Percentiles rank a stretch among this genome's conserved stretches.
phyloP scores from a whole-genome alignment of 2,888 invertebrate species.

The Ceramica pisi region DNA sequence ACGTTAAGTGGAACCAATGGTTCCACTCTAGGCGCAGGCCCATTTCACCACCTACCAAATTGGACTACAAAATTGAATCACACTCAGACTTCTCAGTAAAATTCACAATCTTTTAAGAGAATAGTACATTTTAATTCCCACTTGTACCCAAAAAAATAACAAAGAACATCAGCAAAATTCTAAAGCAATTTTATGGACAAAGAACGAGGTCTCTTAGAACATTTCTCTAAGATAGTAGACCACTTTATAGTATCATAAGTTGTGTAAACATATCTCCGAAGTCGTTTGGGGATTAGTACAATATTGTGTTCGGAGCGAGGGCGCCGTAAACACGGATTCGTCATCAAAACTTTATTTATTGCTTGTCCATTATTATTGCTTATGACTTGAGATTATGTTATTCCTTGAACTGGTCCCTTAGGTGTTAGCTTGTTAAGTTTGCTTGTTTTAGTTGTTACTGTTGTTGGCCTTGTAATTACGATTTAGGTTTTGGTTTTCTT shows the following conservation, averaged over 20 bases:
- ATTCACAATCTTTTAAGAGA: slow-evolving; percentile 4
- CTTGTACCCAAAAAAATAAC: slow-evolving; percentile 10
- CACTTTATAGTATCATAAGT: slow-evolving; percentile 52
- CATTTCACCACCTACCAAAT: neutral
- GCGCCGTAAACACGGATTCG: slow-evolving; percentile 69
- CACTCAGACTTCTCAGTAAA: slow-evolving; percentile 40
- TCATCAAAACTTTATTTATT: slow-evolving; percentile 76
- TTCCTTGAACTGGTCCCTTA: slow-evolving; percentile 50
- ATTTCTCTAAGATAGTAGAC: slow-evolving; percentile 32
- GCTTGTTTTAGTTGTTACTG: slow-evolving; percentile 26
- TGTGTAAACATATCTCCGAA: slow-evolving; percentile 49
- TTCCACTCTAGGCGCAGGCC: too few species aligned
- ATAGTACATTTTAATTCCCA: slow-evolving; percentile 20
- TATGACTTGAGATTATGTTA: slow-evolving; percentile 64
- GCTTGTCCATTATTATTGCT: slow-evolving; percentile 67
- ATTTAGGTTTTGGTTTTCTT: too few species aligned
- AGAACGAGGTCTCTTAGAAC: neutral
- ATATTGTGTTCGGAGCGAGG: slow-evolving; percentile 57
- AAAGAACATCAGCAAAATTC: neutral
- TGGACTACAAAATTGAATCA: slow-evolving; percentile 15
- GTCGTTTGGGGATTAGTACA: slow-evolving; percentile 65
- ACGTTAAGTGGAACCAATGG: too few species aligned
- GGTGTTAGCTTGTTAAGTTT: slow-evolving; percentile 31
- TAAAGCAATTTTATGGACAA: slow-evolving; percentile 18
- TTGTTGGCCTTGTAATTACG: slow-evolving; percentile 1